Base-by-base conservation (phyloP, 2,888 invertebrate genomes). In the Erannis defoliaria region DNA sequence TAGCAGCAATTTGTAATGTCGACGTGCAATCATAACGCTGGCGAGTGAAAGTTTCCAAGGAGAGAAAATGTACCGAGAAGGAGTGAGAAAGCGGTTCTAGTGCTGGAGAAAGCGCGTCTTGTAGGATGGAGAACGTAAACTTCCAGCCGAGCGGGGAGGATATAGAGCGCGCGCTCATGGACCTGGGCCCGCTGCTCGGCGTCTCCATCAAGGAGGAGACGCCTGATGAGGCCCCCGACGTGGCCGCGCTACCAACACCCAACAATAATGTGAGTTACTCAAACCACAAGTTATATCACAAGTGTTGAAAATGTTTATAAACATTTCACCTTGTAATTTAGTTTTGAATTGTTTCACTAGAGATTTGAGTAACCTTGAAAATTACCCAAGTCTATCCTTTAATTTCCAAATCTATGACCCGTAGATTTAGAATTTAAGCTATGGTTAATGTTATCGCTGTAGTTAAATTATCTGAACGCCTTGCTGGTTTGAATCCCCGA, bases 151-250 rank as follows among this genome's bases (percentile, higher is more conserved):
- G 86, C 65, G 89, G 88, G 60, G 93, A 92, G 68, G 93, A 93
- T 66, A 89, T 93, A 58, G 93, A 93, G 81, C 86, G 89, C 59
- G 92, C 91, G 60, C 82, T 93, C 65, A 88, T 93, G 90, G 93
- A 93, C 75, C 81, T 93, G 62, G 89, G 85, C 50, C 91, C 92
- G 64, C 86, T 92, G 65, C 87, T 92, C 68, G 93, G 92, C 40
- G 92, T 93, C 74, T 84, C 86, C 75, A 88, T 93, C 76, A 93
- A 93, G 68, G 92, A 93, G 70, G 93, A 93, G 77, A 83, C 76
- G 56, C 81, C 84, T 1, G 93, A 93, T 23, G 93, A 93, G 33
- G 73, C 84, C 18, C 71, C 77, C 1, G 88, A 88, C 26, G 70
- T 78, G 10, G 71, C 75, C 35, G 72, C 73, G 37, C 71, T 72